Evolutionary conservation across 2,888 invertebrate species (phyloP), one percentile per base, ranked within the genome.

Genomic region (Callinectes sapidus): DNA sequence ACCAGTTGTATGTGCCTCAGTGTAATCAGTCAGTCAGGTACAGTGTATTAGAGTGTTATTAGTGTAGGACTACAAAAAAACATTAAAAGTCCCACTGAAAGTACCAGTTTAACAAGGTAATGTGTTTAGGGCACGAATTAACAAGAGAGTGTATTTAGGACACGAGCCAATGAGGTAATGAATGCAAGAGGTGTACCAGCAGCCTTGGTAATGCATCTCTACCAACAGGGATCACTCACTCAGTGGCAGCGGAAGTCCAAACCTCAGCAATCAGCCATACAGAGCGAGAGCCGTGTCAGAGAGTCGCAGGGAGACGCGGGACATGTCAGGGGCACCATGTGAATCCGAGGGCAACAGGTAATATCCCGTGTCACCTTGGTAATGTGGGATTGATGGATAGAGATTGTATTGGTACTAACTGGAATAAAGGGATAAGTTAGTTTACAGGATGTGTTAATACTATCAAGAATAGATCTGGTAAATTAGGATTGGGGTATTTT

Each of bases 221-320:
- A 13, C 71, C 77, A 66, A 14, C 77, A 92, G 92, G 77, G 92
- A 92, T 71, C 87, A 90, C 55, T 85, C 92, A 54, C 77, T 81
- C 35, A 91, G 93, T 54, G 93, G 93, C 54, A 89, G 88, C 66
- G 85, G 88, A 39, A 91, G 93, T 66, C 93, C 91, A 23, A 90
- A 87, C 48, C 32, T 93, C 81, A 90, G 88, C 32, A 55, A 85
- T 87, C 94, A 94, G 39, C 93, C 93, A 14, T 93, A 94, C 87
- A 54, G 94, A 66, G 89, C 94, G 35, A 86, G 94, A 54, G 94
- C 94, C 54, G 93, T 94, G n/a, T 94, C 94, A 3, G 94, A 94
- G 89, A 94, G 94, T 28, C 89, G 94, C 42, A 89, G 94, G 81
- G 94, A 92, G 28, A 32, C 87, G 42, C 81, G 91, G 86, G 91